Evolutionary conservation across 2,113 vertebrate genomes (phyloP).

Genomic region (Chaetodon auriga): DNA sequence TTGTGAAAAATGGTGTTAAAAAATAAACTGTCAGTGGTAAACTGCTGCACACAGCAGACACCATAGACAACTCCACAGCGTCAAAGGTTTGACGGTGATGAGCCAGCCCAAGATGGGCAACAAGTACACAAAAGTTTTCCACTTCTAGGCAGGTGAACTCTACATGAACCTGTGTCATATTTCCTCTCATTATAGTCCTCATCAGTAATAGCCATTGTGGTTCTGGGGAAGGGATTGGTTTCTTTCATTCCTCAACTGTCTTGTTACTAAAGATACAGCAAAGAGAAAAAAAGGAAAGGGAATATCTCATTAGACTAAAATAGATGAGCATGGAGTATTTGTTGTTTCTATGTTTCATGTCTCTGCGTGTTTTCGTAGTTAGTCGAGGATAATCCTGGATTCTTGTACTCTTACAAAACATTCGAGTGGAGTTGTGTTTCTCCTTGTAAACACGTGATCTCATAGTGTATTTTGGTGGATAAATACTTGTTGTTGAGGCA

Average conservation of each 20-base stretch:
- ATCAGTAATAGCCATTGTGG: neutral
- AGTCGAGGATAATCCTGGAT: neutral
- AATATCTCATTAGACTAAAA: neutral
- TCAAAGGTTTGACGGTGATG: neutral
- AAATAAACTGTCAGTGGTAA: neutral
- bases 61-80: neutral
- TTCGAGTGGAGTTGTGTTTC: neutral
- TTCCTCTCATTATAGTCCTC: slow-evolving; percentile 36
- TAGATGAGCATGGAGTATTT: neutral
- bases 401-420: neutral
- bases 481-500: neutral
- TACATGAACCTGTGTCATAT: slow-evolving; percentile 47
- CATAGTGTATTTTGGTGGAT: neutral
- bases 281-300: neutral
- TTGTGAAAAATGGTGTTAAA: neutral
- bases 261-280: neutral
- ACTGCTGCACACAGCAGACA: slow-evolving; percentile 9
- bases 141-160: slow-evolving; percentile 49
- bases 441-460: neutral
- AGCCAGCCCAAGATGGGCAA: neutral
- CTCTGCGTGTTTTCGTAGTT: neutral
- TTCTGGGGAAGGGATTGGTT: neutral
- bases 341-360: neutral
- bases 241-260: neutral
- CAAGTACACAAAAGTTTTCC: slow-evolving; percentile 20